Conservation (phyloP, 2,888 invertebrate species). For the Monochamus alternatus region DNA sequence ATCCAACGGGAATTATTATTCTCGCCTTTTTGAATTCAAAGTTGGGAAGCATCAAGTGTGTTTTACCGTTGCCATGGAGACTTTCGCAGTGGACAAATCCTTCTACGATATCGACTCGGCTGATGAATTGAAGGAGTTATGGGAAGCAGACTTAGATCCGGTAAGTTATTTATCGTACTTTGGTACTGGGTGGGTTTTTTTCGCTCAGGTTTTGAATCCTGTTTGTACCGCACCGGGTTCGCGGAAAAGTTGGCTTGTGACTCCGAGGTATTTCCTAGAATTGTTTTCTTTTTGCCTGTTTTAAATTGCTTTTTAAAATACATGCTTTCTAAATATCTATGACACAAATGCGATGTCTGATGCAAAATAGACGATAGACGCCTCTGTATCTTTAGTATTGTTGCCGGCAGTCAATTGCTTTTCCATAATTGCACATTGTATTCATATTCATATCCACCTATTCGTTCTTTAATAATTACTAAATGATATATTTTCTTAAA, state of each 20-base stretch:
- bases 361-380: too few relatives aligned
- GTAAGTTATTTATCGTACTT: conserved; percentile 72
- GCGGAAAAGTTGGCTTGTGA: not conserved
- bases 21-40: conserved; percentile 18
- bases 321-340: too few relatives aligned
- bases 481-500: too few relatives aligned
- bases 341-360: too few relatives aligned
- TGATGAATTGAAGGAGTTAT: conserved; percentile 84
- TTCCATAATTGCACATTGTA: too few relatives aligned
- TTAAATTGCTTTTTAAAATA: not conserved
- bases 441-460: too few relatives aligned
- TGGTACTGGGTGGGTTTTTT: not conserved
- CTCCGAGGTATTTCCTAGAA: not conserved
- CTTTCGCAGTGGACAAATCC: conserved; percentile 72
- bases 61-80: conserved; percentile 73
- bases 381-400: too few relatives aligned
- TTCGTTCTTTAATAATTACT: too few relatives aligned
- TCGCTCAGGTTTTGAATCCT: conserved; percentile 4
- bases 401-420: too few relatives aligned
- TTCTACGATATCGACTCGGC: conserved; percentile 79
- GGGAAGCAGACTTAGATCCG: conserved; percentile 86
- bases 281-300: not conserved
- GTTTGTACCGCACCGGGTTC: not conserved
- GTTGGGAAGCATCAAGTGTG: conserved; percentile 36
- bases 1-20: conserved; percentile 11